A percentile compares a stretch with the other conserved stretches of the same genome.
phyloP scores from a whole-genome alignment of 2,797 vertebrate genomes.

The Pangasius mekongensis region DNA sequence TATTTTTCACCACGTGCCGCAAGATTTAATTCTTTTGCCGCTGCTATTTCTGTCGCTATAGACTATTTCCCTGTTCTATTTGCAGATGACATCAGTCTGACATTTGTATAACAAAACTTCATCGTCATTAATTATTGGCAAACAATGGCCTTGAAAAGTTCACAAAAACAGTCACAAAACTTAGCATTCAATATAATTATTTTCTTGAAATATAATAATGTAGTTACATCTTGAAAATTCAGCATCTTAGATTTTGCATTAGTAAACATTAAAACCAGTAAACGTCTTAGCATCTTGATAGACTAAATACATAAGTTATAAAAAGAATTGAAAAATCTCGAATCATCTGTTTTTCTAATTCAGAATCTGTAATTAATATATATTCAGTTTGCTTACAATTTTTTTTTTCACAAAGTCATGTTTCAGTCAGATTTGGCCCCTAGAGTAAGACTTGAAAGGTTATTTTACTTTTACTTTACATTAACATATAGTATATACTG shows the following conservation, averaged over 20 bases:
- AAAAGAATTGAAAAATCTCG: background rate
- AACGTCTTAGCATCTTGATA: background rate
- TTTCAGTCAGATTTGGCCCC: no score
- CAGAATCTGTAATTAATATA: background rate
- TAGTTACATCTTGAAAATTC: background rate
- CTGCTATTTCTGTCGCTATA: background rate
- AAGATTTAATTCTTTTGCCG: background rate
- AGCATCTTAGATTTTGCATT: background rate
- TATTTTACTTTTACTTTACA: background rate
- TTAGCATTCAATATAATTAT: no score
- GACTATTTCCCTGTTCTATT: background rate
- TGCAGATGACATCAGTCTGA: background rate
- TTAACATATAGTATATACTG: background rate
- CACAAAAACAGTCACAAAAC: background rate
- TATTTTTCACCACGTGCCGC: background rate
- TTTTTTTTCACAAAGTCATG: background rate
- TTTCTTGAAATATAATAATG: background rate
- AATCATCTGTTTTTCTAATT: background rate
- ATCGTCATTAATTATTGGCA: background rate
- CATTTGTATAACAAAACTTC: background rate
- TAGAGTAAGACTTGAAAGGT: background rate
- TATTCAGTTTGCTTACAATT: background rate
- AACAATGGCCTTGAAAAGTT: background rate
- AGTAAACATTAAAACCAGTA: background rate
- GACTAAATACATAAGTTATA: background rate